Base-by-base conservation (phyloP, 1,140 invertebrate genomes). In the Meloidogyne hapla region DNA sequence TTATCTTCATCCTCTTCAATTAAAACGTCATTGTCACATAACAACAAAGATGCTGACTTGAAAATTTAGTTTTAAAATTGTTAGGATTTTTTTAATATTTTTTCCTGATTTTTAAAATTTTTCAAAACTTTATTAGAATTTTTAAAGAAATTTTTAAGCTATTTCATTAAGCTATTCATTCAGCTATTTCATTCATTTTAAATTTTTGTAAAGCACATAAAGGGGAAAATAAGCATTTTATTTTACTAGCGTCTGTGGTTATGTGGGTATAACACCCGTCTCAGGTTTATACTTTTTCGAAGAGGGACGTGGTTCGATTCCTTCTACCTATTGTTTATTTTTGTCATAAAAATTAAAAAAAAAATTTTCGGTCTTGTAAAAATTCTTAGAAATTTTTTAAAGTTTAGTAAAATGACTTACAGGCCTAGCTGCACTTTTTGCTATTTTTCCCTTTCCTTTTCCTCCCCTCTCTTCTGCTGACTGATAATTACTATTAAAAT, bases 21-120 rank as follows among this genome's bases (percentile, higher is more conserved):
- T 26, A 73, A 21, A 18, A 40, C 65, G 48, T 78, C 77, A 26
- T 78, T 62, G 23, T 78, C 68, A 42, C 77, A 79, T 38, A 78
- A 25, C 18, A 78, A 64, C 26, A 78, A 61, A 56, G 69, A 62
- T 21, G 78, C 28, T 18, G 77, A 56, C 76, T 77, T 56, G n/a
- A 9, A 21, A n/a, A 56, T 13, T 56, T 15, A 5, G 4, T 56
- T n/a, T 56, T n/a, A 42, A 9, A 38, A 9, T 2, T 38, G 3
- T 38, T 38, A 38, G 33, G 33, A 2, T 38, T 13, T 42, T 42
- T 42, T 42, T 42, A 42, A 42, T 9, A 42, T 42, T 42, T 42
- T 42, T 42, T 33, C 4, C 4, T 6, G 33, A 42, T 42, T 42
- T 42, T 13, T 42, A 0, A 26, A 69, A 12, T n/a, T n/a, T n/a